Base-by-base conservation (phyloP, 1,140 invertebrate species). In the Zaprionus ornatus region DNA sequence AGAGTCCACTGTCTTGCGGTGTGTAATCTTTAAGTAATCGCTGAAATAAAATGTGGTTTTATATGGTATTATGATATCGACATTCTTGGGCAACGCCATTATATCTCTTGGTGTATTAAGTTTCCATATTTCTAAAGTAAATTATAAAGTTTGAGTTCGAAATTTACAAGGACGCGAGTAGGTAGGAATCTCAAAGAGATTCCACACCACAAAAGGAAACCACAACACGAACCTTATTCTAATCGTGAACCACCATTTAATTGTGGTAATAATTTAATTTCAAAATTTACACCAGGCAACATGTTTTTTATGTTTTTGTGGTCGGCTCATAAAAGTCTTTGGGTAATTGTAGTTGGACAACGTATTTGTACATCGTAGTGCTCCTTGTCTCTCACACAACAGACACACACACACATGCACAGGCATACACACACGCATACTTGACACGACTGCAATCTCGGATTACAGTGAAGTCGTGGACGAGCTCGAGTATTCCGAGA, bases 361-460 rank as follows among this genome's bases (percentile, higher is more conserved):
- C 50, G 66, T 70, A 77, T 63, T 21, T 32, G 15, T 23, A 66
- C 32, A 21, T 61, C n/a, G 35, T 48, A 56, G 40, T 68, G 82
- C 82, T 85, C 65, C 82, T 86, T 69, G 79, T 76, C 76, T 85
- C 61, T 15, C 48, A 67, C 68, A 67, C 55, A 10, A 25, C 25
- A 32, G 9, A 67, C 19, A 65, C 37, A 62, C 35, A 64, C 29
- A 61, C 35, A 61, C 63, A 32, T 42, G 6, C 27, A 29, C 7
- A 6, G 27, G 1, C 27, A 29, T 9, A 60, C 32, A 71, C 59
- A 72, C 74, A 75, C 32, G 59, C 77, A 80, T 77, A 86, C 76
- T 86, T 86, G 82, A 86, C 82, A 86, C 82, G 82, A 86, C 79
- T 87, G 68, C 66, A 68, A 80, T 76, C 73, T 86, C 82, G 75